Base-by-base conservation (phyloP, 35 echinoderm and acorn worm species). In the Apostichopus californicus region DNA sequence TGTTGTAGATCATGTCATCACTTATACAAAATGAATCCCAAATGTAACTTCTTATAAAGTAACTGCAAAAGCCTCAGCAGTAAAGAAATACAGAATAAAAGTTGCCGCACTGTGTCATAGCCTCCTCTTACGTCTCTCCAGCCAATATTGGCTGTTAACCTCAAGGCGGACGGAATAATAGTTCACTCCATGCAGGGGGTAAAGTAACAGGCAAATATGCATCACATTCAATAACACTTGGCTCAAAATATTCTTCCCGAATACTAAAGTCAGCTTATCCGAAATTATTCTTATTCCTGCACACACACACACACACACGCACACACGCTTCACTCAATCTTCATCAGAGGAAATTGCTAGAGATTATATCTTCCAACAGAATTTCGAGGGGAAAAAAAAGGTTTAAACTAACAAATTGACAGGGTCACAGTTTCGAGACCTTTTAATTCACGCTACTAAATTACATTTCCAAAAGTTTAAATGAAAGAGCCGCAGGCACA, bases 361-460 rank as follows among this genome's bases (percentile, higher is more conserved):
- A 75, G n/a, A 75, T 75, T 73, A 73, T 73, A 73, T 73, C 71
- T 18, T 20, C 71, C 71, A 75, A 22, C 14, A 75, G 71, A 75
- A 75, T 75, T 75, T 56, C 34, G 34, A 46, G 34, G 34, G 34
- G 34, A 46, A 17, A 56, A 83, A 83, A 6, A 83, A 83, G 56
- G 56, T 55, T 83, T 56, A 83, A 83, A 81, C 78, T 83, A 83
- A 83, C 80, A 83, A 83, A 83, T 83, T 83, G 80, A 83, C 53
- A 83, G 56, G 80, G 80, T 54, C 56, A 83, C 80, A 56, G 52
- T 56, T 21, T 54, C 53, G 17, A 55, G 53, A 54, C 80, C 80
- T 83, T 83, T 55, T 55, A 20, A 83, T 83, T 83, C 56, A 75
- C 71, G 14, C 71, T 75, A 75, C 71, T 55, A 55, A 83, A 57